Evolutionary conservation across 2,797 vertebrate genomes (phyloP).

Genomic region (Sebastes oblongus): DNA sequence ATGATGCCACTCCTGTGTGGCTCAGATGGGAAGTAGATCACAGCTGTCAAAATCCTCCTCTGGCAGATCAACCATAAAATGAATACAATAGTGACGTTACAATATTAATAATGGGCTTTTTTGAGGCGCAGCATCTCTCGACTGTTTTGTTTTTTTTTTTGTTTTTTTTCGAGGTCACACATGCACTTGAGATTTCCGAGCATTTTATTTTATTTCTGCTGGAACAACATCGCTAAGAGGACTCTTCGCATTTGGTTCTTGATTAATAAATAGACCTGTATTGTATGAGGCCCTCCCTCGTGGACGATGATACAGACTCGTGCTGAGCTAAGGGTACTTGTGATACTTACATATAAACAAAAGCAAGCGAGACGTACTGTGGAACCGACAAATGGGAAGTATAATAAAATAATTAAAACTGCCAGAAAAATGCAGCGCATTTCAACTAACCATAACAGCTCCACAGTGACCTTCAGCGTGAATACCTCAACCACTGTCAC

Average conservation of each 20-base stretch:
- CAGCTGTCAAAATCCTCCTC: constrained; percentile 10
- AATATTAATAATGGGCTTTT: not conserved
- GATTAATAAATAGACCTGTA: not conserved
- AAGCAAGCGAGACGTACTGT: not conserved
- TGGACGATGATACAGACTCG: not conserved
- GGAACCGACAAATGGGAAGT: not conserved
- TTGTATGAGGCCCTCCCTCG: not conserved
- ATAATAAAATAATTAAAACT: not conserved
- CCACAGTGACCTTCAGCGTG: not conserved
- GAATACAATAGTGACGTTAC: not conserved
- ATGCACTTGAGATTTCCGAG: not conserved
- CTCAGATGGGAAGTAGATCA: constrained; percentile 9
- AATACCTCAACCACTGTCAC: not conserved
- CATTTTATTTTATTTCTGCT: not conserved
- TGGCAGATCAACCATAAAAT: constrained; percentile 28
- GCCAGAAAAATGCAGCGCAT: not conserved
- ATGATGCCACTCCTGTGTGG: not conserved
- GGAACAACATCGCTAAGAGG: not conserved
- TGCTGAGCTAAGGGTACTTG: not conserved
- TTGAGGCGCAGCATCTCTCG: not conserved
- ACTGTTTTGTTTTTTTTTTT: not conserved
- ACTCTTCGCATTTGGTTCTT: not conserved
- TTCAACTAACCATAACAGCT: not conserved
- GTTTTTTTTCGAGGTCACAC: not conserved
- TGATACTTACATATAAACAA: not conserved